Evolutionary conservation across 2,888 invertebrate genomes (phyloP), one percentile per base, ranked within the genome.

Genomic region (Galeruca laticollis): DNA sequence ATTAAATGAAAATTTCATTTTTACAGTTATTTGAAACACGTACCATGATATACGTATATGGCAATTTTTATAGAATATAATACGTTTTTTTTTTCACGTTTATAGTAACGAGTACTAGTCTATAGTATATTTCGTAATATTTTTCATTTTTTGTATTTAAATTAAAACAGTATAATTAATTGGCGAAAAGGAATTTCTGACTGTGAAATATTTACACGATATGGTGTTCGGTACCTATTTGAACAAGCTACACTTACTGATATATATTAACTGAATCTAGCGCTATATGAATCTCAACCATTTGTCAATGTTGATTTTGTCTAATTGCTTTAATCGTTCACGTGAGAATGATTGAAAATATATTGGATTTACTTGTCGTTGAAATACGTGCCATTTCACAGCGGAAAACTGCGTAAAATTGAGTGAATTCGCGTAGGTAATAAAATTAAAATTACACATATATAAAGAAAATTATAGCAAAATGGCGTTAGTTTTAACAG

Each of bases 221-320:
- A n/a, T n/a, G n/a, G 43, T 15, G n/a, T 43, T 68, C 43, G 74
- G 73, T 74, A 62, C 70, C 72, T 68, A 49, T 59, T 49, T 59
- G 65, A 49, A 31, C 13, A 26, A 26, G 13, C 43, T 31, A 57
- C 59, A 26, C 13, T 31, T 31, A 57, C 59, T 65, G 65, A 65
- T 57, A 43, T 43, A 54, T 56, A 65, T 65, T 57, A 57, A 65
- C 65, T 65, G 65, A 65, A 49, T 49, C 57, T 47, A 35, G 65
- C 65, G 47, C 59, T 57, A 35, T 49, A 47, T 59, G 59, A 65
- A 59, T 65, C 59, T 65, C 35, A 56, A 59, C 59, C 65, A 65
- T 65, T 65, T 65, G 57, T 65, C 65, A 65, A 65, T 65, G 65
- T 65, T 65, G 65, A 65, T 65, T 57, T 65, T 65, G 57, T 65